Base-by-base conservation (phyloP, 1,140 invertebrate genomes). In the Triops cancriformis region DNA sequence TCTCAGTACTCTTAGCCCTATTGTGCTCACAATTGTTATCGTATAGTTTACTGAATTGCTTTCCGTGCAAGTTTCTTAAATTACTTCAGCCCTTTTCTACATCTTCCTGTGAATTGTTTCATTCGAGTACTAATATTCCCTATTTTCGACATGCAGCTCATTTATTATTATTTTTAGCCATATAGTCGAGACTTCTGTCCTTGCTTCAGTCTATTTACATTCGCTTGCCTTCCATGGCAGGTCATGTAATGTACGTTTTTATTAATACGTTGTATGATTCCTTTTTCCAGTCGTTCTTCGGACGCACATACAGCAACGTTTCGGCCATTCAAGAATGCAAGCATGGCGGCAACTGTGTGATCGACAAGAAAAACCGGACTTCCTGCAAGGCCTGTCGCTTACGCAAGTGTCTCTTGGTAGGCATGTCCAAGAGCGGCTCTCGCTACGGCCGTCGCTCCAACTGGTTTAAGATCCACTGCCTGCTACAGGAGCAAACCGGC, bases 331-430 rank as follows among this genome's bases (percentile, higher is more conserved):
- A 82, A 37, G 84, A 85, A 72, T 85, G 85, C 79, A 85, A 85
- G 79, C 85, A 86, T 80, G 84, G 81, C 80, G 82, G 82, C 26
- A 80, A 82, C 41, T 89, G 88, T 83, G 83, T 85, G 77, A 86
- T 89, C 72, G 87, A 86, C 80, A 85, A 85, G 77, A 83, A 85
- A 79, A 88, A 87, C 74, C 82, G 88, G 76, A 88, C 88, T 64
- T 83, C 86, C 7, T 89, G 88, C 82, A 88, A 88, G 80, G 84
- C 85, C 26, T 89, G 88, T 81, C 82, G 88, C 1, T 85, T 87
- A 75, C 82, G 85, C 72, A 88, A 88, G 80, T 89, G 88, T 81
- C 80, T 88, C 14, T 75, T 83, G 43, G 86, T 85, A 73, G 88
- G 88, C 76, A 89, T 89, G 88, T 87, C 85, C 73, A 85, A 87